Conservation (phyloP, 2,797 vertebrate genomes). For the Oreonectes daqikongensis region DNA sequence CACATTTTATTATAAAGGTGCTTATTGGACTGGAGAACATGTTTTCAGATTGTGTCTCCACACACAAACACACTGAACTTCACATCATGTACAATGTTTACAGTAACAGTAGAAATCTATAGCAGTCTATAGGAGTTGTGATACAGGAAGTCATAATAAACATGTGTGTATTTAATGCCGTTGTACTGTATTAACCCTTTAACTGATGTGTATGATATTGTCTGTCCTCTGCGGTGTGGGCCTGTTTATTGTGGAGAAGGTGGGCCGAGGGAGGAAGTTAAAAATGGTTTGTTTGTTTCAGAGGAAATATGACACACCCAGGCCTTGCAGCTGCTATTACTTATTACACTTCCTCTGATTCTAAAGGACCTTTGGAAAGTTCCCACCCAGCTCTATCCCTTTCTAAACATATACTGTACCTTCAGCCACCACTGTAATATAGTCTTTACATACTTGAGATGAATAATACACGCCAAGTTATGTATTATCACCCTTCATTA, state of each 20-base stretch:
- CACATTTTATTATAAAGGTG: too few species aligned
- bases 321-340: constrained; percentile 81
- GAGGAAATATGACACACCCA: constrained; percentile 84
- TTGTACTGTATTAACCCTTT: neutral
- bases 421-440: constrained; percentile 38
- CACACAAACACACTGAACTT: too few species aligned
- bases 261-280: constrained; percentile 81
- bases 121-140: too few species aligned
- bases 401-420: constrained; percentile 51
- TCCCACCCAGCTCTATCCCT: constrained; percentile 64
- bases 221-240: constrained; percentile 65
- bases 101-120: too few species aligned
- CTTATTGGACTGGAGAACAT: too few species aligned
- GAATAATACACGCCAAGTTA: neutral
- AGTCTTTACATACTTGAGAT: neutral
- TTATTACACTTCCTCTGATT: constrained; percentile 84
- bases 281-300: constrained; percentile 87
- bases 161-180: neutral
- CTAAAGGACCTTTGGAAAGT: constrained; percentile 77
- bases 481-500: neutral
- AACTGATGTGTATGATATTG: constrained; percentile 4
- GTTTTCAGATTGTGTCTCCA: too few species aligned
- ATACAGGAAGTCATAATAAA: neutral
- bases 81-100: too few species aligned
- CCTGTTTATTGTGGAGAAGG: constrained; percentile 71